phyloP scores from a whole-genome alignment of 2,888 invertebrate genomes.

The Congeria kusceri region DNA sequence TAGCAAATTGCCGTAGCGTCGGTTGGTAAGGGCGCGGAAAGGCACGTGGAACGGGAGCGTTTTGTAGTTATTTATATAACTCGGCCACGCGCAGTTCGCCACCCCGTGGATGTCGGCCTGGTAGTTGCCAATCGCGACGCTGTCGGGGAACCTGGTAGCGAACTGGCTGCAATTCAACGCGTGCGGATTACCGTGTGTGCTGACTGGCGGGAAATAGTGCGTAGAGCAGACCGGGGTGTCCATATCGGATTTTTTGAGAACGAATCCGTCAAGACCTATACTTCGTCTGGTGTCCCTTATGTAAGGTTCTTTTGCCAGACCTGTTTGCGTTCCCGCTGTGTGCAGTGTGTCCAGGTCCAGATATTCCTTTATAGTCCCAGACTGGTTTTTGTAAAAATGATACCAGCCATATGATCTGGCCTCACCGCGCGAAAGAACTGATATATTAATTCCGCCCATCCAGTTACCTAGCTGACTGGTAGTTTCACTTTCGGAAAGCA shows the following conservation, averaged over 20 bases:
- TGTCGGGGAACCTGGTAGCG: not conserved
- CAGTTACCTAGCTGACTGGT: slow-evolving; percentile 29
- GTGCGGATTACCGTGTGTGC: no score
- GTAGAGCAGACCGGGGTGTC: no score
- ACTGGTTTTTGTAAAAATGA: slow-evolving; percentile 29
- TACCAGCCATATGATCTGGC: slow-evolving; percentile 46
- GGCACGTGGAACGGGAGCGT: slow-evolving; percentile 52
- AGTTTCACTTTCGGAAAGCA: slow-evolving; percentile 26
- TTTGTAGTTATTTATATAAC: slow-evolving; percentile 32
- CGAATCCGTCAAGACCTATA: slow-evolving; percentile 46
- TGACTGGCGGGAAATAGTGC: no score
- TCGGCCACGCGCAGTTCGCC: slow-evolving; percentile 35
- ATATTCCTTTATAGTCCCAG: slow-evolving; percentile 9
- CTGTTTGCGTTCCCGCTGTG: slow-evolving; percentile 32
- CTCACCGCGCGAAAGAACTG: slow-evolving; percentile 33
- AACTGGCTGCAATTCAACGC: no score
- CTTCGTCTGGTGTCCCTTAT: slow-evolving; percentile 55
- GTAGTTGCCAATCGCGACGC: slow-evolving; percentile 53
- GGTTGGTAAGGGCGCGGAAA: slow-evolving; percentile 54
- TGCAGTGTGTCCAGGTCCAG: slow-evolving; percentile 18
- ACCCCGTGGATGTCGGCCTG: slow-evolving; percentile 46
- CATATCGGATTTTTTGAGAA: slow-evolving; percentile 23
- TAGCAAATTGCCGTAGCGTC: slow-evolving; percentile 49
- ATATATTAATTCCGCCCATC: slow-evolving; percentile 46
- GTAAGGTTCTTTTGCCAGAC: slow-evolving; percentile 49